These are phyloP conservation scores for Hydriomena furcata DNA, from an alignment of 2,888 invertebrate species.

Conservation along the genomic window DNA sequence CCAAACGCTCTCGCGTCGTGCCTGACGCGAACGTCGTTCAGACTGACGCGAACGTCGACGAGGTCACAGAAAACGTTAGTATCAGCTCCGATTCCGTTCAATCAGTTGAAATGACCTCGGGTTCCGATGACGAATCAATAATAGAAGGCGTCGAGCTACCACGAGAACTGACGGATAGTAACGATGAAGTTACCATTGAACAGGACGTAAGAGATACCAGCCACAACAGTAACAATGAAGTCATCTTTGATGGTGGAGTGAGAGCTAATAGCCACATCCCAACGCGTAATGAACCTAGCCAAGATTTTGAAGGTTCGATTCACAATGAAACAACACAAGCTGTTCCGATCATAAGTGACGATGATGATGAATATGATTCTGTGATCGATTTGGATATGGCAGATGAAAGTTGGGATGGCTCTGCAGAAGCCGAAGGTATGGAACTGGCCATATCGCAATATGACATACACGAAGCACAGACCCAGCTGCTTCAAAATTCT, in stretches of 20 bases:
- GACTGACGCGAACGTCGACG: constrained; percentile 40
- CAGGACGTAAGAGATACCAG: too few relatives aligned
- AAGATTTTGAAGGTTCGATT: too few relatives aligned
- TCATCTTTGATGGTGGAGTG: too few relatives aligned
- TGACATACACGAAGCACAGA: constrained; percentile 52
- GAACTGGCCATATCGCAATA: constrained; percentile 3
- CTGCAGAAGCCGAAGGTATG: constrained; percentile 15
- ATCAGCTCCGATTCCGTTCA: constrained; percentile 61
- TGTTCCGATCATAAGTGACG: background rate
- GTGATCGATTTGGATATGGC: too few relatives aligned
- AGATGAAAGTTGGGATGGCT: constrained; percentile 9
- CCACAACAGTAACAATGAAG: too few relatives aligned
- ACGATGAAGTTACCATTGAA: background rate
- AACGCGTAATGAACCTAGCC: constrained; percentile 3
- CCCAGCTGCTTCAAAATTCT: constrained; percentile 54
- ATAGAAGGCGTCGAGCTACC: constrained; percentile 35
- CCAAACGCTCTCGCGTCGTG: constrained; percentile 55
- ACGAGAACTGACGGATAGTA: background rate
- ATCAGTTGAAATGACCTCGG: constrained; percentile 52
- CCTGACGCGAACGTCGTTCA: too few relatives aligned
- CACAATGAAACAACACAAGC: constrained; percentile 16
- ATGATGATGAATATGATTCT: background rate
- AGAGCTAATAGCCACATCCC: too few relatives aligned
- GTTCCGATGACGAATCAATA: constrained; percentile 48
- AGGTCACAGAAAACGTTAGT: constrained; percentile 56